Conservation (phyloP, 2,888 invertebrate species). For the Tetheella fluctuosa region DNA sequence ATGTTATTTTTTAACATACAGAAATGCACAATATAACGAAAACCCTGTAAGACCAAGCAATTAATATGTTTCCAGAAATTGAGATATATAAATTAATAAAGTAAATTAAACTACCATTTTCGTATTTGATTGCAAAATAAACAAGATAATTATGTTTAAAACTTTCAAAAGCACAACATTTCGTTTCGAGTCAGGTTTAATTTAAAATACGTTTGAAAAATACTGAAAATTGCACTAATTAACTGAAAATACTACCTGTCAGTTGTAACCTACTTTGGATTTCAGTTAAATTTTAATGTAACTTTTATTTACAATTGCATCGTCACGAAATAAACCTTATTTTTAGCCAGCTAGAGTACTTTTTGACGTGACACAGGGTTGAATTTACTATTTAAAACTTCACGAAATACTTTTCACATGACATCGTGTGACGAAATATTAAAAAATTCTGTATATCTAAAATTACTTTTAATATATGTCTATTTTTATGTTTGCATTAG, state of each 20-base stretch:
- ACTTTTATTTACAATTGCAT: neutral
- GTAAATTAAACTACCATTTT: too few relatives aligned
- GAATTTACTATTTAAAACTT: neutral
- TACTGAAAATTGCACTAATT: constrained; percentile 54
- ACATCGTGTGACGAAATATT: neutral
- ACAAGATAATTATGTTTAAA: neutral
- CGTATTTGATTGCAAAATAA: too few relatives aligned
- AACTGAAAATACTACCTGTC: constrained; percentile 63
- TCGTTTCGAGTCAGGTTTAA: constrained; percentile 10
- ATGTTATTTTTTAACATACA: too few relatives aligned
- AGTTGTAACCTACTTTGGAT: constrained; percentile 37
- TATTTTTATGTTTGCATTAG: neutral
- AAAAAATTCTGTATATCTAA: neutral
- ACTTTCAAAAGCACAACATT: neutral
- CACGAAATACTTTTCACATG: constrained; percentile 3
- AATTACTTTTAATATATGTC: neutral
- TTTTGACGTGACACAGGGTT: neutral
- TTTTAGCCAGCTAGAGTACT: neutral
- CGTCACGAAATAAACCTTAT: neutral
- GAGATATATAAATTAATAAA: too few relatives aligned
- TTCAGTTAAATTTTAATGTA: constrained; percentile 32
- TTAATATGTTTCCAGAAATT: too few relatives aligned
- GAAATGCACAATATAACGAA: too few relatives aligned
- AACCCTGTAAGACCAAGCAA: too few relatives aligned
- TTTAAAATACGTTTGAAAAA: constrained; percentile 25